These are phyloP conservation scores for Otus scops DNA, from an alignment of 2,797 vertebrate species.

Conservation along the genomic window DNA sequence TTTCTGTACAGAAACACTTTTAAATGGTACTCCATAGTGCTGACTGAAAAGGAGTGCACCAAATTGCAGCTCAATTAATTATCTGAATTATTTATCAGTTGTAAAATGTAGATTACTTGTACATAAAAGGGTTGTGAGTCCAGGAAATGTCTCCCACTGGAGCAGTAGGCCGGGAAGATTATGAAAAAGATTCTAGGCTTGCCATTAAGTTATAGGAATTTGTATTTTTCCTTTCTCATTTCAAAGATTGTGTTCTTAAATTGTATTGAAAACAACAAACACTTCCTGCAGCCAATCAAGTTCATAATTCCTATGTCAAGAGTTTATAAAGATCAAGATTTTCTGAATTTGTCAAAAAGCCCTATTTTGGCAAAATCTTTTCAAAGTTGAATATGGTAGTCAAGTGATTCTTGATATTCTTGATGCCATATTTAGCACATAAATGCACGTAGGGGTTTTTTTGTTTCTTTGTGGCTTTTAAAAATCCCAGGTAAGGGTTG, in stretches of 20 bases:
- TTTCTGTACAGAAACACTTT: not conserved
- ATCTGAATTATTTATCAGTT: conserved; percentile 71
- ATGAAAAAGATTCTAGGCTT: conserved; percentile 12
- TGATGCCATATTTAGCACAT: not conserved
- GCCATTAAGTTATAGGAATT: not conserved
- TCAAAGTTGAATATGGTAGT: not conserved
- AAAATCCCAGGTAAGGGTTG: not conserved
- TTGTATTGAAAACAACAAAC: not conserved
- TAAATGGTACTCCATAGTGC: not conserved
- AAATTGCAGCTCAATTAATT: conserved; percentile 65
- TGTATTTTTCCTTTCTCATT: conserved; percentile 13
- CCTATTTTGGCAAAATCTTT: not conserved
- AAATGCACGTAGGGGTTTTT: not conserved
- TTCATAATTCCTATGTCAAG: not conserved
- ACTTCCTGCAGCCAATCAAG: not conserved
- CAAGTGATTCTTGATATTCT: not conserved
- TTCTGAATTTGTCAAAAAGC: not conserved
- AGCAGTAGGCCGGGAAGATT: conserved; percentile 43
- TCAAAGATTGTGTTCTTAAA: not conserved
- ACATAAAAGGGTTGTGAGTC: conserved; percentile 53
- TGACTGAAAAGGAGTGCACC: conserved; percentile 46
- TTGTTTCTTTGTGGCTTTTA: not conserved
- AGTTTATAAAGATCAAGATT: not conserved
- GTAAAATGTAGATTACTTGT: conserved; percentile 62
- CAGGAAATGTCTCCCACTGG: conserved; percentile 64